Base-by-base conservation (phyloP, 2,888 invertebrate species). In the Euproctis similis region DNA sequence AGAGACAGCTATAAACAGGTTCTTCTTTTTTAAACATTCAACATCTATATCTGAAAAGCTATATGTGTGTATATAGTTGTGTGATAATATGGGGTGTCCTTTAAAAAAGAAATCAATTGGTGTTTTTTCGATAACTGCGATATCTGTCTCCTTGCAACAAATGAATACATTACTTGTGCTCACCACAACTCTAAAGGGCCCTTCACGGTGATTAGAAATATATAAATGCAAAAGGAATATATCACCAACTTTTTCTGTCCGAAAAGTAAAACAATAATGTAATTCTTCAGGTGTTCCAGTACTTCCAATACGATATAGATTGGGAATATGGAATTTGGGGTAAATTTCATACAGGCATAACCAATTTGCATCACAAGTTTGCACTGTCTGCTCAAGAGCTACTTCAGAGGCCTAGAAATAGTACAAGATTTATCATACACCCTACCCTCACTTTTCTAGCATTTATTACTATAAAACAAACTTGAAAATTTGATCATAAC, bases 281-380 rank as follows among this genome's bases (percentile, higher is more conserved):
- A 67, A 57, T 1, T 67, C 51, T 21, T 75, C 66, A 11, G 66
- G 50, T 13, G 63, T 59, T 31, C 73, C 73, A 0, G 82, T 75
- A 12, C 80, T 76, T 6, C 84, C 84, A 12, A 82, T 62, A 25
- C 81, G 76, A 31, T 80, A 81, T 9, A 67, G 59, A 37, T 73
- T 70, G 1, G 73, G 69, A 3, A 80, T 53, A 30, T 74, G 54
- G 2, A 78, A 56, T 43, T 81, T 82, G 19, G 66, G 54, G 35
- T 74, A 77, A 6, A 78, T 51, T 12, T 71, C 51, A 7, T 66
- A 61, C 1, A 84, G 21, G 30, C 69, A 62, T 12, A 84, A 39
- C 75, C 76, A 82, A 30, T 62, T 69, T 0, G 60, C 74, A 16
- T 73, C 60, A 1, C 45, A 44, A 2, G 81, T 76, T 46, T 72